Conservation (phyloP, 2,888 invertebrate genomes). For the Synergus gifuensis region DNA sequence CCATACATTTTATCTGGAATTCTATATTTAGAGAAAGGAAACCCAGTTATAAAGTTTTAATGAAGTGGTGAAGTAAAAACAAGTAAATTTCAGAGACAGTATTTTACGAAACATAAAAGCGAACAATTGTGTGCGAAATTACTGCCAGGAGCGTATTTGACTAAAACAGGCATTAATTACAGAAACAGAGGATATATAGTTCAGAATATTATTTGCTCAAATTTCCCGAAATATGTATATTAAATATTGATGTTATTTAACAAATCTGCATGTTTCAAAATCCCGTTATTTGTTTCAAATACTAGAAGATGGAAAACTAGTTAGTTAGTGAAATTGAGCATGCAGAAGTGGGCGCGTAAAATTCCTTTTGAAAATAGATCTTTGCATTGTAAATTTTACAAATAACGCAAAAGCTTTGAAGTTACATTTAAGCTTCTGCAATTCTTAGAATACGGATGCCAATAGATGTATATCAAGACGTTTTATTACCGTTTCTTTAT, state of each 20-base stretch:
- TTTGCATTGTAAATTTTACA: not conserved
- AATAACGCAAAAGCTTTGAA: not conserved
- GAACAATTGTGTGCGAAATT: not conserved
- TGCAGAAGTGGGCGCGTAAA: not conserved
- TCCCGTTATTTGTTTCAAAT: too few relatives aligned
- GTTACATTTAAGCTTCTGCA: not conserved
- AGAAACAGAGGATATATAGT: not conserved
- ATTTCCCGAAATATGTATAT: too few relatives aligned
- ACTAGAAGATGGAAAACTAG: too few relatives aligned
- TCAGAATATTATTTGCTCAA: too few relatives aligned
- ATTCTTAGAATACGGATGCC: not conserved
- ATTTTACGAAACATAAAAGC: not conserved
- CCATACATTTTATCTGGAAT: not conserved
- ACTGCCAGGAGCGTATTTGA: not conserved
- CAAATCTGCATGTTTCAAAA: too few relatives aligned
- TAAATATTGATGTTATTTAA: too few relatives aligned
- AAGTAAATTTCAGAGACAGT: not conserved
- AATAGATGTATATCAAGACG: not conserved
- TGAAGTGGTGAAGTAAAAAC: not conserved
- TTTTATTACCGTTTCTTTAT: not conserved
- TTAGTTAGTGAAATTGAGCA: not conserved
- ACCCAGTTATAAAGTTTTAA: slow-evolving; percentile 17
- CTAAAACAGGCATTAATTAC: not conserved
- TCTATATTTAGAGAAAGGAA: not conserved
- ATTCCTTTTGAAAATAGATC: not conserved